These are phyloP conservation scores for Onthophagus sagittarius DNA, from an alignment of 2,888 invertebrate genomes.

Conservation along the genomic window DNA sequence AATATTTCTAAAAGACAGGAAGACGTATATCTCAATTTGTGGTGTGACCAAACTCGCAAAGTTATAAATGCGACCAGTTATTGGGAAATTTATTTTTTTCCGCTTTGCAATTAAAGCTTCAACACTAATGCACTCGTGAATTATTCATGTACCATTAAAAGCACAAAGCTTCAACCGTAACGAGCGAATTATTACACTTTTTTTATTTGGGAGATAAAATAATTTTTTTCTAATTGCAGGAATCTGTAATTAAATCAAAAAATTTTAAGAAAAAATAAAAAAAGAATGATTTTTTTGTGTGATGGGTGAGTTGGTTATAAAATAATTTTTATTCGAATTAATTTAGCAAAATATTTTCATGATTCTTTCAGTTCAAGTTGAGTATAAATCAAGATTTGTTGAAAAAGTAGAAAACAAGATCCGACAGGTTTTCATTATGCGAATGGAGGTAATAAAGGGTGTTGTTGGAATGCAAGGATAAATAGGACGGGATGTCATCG, in stretches of 20 bases:
- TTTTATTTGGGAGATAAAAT: not conserved
- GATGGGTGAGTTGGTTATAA: too few species aligned
- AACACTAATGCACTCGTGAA: not conserved
- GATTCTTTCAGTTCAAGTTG: too few species aligned
- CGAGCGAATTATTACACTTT: not conserved
- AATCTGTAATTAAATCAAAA: too few species aligned
- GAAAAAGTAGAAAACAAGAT: not conserved
- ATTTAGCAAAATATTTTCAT: too few species aligned
- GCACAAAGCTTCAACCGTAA: not conserved
- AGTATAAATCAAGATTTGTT: too few species aligned
- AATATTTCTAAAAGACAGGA: not conserved
- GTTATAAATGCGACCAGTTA: not conserved
- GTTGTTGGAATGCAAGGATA: not conserved
- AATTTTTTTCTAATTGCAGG: too few species aligned
- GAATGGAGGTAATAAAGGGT: not conserved
- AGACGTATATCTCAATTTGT: not conserved
- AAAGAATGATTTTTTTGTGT: too few species aligned
- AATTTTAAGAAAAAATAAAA: too few species aligned
- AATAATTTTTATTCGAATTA: too few species aligned
- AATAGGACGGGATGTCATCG: not conserved
- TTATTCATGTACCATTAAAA: not conserved
- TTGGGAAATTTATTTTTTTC: not conserved
- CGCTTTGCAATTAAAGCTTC: not conserved
- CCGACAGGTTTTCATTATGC: not conserved
- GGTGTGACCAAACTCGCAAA: not conserved